These are phyloP conservation scores for Spongilla lacustris DNA, from an alignment of 37 sponge, comb jelly and placozoan genomes.

Conservation along the genomic window DNA sequence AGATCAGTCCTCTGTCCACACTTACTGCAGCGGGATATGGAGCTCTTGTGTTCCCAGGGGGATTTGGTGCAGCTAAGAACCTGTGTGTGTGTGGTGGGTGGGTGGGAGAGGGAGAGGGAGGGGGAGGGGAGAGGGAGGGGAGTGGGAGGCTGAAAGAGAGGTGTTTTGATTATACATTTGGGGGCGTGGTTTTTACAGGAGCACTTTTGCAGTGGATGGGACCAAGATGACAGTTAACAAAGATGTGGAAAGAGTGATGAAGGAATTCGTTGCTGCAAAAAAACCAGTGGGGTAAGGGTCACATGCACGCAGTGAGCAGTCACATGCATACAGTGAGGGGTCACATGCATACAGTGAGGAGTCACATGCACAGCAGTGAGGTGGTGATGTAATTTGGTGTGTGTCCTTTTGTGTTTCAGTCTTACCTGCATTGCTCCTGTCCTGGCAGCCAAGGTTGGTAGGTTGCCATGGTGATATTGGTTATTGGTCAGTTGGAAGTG, in stretches of 20 bases:
- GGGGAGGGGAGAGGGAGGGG: background rate
- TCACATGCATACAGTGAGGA: background rate
- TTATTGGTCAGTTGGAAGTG: background rate
- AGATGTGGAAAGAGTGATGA: constrained; percentile 70
- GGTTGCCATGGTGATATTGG: background rate
- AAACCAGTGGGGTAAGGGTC: constrained; percentile 83
- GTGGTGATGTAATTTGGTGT: background rate
- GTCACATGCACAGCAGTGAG: background rate
- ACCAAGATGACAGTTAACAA: constrained; percentile 52
- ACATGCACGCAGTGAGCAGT: background rate
- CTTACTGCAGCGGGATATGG: constrained; percentile 53
- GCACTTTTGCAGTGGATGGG: constrained; percentile 80
- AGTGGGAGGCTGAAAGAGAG: background rate
- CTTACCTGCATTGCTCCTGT: constrained; percentile 91
- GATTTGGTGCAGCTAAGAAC: constrained; percentile 97
- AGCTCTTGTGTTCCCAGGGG: constrained; percentile 86
- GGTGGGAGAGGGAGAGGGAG: background rate
- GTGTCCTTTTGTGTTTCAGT: constrained; percentile 17
- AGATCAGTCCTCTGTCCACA: constrained; percentile 56
- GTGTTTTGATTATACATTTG: background rate
- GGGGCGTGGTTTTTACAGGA: constrained; percentile 14
- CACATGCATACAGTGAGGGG: background rate
- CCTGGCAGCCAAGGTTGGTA: constrained; percentile 75
- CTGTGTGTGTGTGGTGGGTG: constrained; percentile 41
- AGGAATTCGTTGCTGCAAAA: constrained; percentile 57